These are phyloP conservation scores for Arctocebus calabarensis DNA, from an alignment of 2,797 vertebrate species.

Conservation along the genomic window DNA sequence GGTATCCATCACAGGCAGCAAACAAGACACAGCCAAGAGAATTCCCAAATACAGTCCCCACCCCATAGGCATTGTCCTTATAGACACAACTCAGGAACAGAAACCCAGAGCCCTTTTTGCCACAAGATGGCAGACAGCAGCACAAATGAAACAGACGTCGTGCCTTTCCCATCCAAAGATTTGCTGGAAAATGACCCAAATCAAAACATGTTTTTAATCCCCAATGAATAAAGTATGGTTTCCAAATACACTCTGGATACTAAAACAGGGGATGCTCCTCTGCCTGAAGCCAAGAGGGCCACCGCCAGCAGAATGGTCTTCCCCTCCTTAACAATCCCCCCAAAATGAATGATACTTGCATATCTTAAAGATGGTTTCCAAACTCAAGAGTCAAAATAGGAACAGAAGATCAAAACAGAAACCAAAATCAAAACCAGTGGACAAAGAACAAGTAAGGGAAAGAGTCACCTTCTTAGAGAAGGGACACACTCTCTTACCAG, in stretches of 20 bases:
- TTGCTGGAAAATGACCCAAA: not conserved
- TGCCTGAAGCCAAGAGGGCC: too few relatives aligned
- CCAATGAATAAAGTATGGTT: not conserved
- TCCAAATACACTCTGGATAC: not conserved
- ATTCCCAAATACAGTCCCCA: not conserved
- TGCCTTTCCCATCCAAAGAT: not conserved
- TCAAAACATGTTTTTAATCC: not conserved
- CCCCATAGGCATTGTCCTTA: not conserved
- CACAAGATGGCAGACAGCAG: constrained; percentile 53
- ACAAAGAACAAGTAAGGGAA: accelerated
- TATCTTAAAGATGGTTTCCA: not conserved
- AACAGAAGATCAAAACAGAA: not conserved
- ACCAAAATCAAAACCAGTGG: not conserved
- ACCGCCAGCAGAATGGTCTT: not conserved
- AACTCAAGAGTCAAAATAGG: not conserved
- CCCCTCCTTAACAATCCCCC: not conserved
- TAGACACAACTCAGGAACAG: accelerated
- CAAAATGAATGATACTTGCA: not conserved
- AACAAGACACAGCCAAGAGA: not conserved
- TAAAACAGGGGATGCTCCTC: not conserved
- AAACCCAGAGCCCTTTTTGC: not conserved
- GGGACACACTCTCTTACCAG: accelerated
- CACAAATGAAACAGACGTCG: not conserved
- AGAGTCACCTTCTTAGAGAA: accelerated
- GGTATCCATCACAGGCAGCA: not conserved